These are phyloP conservation scores for Kryptolebias marmoratus DNA, from an alignment of 2,113 vertebrate species.

Conservation along the genomic window DNA sequence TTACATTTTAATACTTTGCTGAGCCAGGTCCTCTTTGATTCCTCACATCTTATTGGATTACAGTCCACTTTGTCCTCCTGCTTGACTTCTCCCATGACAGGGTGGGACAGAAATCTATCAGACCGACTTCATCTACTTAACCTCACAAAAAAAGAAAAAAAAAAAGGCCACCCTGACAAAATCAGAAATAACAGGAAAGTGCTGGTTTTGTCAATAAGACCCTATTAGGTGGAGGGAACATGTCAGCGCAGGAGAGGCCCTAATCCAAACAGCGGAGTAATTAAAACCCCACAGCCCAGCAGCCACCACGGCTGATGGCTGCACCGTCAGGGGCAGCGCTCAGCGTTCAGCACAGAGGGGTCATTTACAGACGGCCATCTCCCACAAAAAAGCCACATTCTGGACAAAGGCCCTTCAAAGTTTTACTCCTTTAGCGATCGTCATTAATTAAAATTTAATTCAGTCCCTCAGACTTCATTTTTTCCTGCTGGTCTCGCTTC, in stretches of 20 bases:
- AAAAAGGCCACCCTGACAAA: constrained; percentile 41
- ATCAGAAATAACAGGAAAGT: constrained; percentile 42
- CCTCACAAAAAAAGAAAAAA: constrained; percentile 16
- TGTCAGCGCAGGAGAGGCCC: constrained; percentile 56
- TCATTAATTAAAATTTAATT: constrained; percentile 16
- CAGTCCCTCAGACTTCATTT: constrained; percentile 16
- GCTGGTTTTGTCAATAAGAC: constrained; percentile 58
- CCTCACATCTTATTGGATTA: constrained; percentile 26
- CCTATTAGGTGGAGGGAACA: constrained; percentile 54
- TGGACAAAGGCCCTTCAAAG: too few relatives aligned
- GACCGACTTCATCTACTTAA: constrained; percentile 35
- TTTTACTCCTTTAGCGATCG: not conserved
- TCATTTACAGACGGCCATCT: not conserved
- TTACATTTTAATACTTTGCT: not conserved
- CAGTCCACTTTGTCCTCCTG: constrained; percentile 12
- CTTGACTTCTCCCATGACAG: not conserved
- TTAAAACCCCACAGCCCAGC: constrained; percentile 72
- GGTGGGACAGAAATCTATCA: constrained; percentile 5
- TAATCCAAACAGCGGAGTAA: constrained; percentile 69
- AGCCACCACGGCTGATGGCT: constrained; percentile 55
- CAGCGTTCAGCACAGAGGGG: constrained; percentile 46
- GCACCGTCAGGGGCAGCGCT: constrained; percentile 45
- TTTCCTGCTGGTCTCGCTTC: constrained; percentile 13
- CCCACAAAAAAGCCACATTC: too few relatives aligned
- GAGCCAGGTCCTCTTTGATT: not conserved